Evolutionary conservation across 2,113 vertebrate species (phyloP).

Genomic region (Oncorhynchus clarkii): DNA sequence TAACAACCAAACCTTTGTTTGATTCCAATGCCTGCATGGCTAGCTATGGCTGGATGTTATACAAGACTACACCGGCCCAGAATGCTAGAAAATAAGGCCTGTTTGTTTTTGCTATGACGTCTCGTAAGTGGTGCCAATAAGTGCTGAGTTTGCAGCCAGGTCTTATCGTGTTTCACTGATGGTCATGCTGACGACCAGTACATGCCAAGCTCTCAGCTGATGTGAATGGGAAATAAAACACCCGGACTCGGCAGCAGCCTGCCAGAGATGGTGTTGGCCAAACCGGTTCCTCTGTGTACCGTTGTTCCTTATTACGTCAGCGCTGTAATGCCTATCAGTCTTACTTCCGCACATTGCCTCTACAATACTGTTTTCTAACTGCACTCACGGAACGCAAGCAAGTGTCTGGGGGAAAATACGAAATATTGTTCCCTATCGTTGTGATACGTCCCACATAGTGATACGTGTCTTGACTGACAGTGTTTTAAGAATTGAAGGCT

Average conservation of each 20-base stretch:
- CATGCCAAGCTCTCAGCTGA: conserved; percentile 16
- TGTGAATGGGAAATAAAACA: conserved; percentile 6
- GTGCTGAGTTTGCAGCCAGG: conserved; percentile 11
- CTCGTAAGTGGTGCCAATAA: background rate
- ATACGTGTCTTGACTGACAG: too few species aligned
- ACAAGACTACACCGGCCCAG: background rate
- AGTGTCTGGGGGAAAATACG: too few species aligned
- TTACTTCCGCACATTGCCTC: too few species aligned
- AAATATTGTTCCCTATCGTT: too few species aligned
- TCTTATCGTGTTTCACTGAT: conserved; percentile 12
- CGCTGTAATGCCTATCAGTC: too few species aligned
- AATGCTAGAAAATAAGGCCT: background rate
- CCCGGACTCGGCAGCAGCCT: background rate
- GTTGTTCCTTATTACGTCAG: background rate
- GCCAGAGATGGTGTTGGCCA: too few species aligned
- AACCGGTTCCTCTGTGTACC: background rate
- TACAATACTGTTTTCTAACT: too few species aligned
- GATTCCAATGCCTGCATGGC: background rate
- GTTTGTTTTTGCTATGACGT: background rate
- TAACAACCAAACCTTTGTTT: background rate
- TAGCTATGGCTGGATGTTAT: background rate
- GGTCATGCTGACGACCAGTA: background rate
- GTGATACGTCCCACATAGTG: too few species aligned
- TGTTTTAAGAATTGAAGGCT: too few species aligned
- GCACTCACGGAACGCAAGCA: too few species aligned